Percentiles rank a stretch among this genome's conserved stretches.
Evolutionary conservation across 2,888 invertebrate species (phyloP).

Genomic region (Bombylius discolor): DNA sequence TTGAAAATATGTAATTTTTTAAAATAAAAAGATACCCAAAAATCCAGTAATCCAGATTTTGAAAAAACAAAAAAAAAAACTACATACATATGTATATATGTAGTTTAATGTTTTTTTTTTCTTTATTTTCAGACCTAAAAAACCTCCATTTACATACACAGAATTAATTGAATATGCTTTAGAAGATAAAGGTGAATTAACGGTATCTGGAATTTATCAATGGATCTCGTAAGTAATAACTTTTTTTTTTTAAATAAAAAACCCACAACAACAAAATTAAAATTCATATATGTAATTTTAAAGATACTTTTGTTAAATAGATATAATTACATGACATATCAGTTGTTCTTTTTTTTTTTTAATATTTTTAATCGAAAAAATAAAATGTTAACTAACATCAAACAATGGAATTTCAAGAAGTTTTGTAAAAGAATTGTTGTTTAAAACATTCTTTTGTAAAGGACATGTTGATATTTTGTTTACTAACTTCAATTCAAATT

Average conservation of each 20-base stretch:
- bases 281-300: too few relatives aligned
- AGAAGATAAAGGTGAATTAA: conserved; percentile 72
- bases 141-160: conserved; percentile 82
- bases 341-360: neutral
- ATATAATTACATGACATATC: neutral
- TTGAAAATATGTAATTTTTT: neutral
- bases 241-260: neutral
- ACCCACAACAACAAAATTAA: too few relatives aligned
- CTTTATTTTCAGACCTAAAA: conserved; percentile 44
- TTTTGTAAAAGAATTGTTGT: neutral
- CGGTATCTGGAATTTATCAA: conserved; percentile 81
- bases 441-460: neutral
- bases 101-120: too few relatives aligned
- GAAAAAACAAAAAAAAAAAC: conserved; percentile 15
- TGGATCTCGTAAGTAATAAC: conserved; percentile 78
- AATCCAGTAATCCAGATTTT: conserved; percentile 2
- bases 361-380: too few relatives aligned
- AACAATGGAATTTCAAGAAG: conserved; percentile 7
- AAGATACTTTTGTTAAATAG: neutral
- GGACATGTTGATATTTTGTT: conserved; percentile 16
- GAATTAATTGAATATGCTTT: conserved; percentile 81
- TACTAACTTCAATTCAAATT: conserved; percentile 12
- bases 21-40: neutral
- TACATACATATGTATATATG: too few relatives aligned
- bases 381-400: neutral